Evolutionary conservation across 2,113 vertebrate genomes (phyloP), one percentile per base, ranked within the genome.

Genomic region (Pollimyrus isidori): DNA sequence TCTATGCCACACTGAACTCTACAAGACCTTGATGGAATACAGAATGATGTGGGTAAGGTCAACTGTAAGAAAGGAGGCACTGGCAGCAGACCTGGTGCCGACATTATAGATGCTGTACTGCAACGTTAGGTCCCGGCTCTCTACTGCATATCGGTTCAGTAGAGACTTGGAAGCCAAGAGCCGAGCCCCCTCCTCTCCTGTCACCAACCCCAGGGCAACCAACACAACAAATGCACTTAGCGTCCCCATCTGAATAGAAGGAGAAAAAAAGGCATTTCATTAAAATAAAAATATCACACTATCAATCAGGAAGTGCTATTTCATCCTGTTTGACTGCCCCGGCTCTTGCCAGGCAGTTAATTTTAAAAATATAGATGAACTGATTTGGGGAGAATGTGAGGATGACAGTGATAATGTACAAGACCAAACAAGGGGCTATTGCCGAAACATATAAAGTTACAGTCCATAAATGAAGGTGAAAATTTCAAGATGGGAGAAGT

Each of bases 31-130:
- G 1, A 4, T 26, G n/a, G n/a, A 39, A 39, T 39, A 76, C 69
- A 42, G 30, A 15, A 42, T 35, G 30, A 80, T 5, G 15, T 42
- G 5, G 73, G 30, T 42, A 80, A 80, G 35, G 3, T 11, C 10
- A 73, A 73, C 65, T 80, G 73, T 42, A 5, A 42, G 35, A 39
- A 42, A 80, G 17, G 73, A 42, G 35, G 73, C 30, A 42, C 17
- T 39, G 17, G 48, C 15, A n/a, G 48, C 4, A 58, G 82, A 99
- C 98, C 97, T 99, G 92, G 97, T 98, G 89, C 98, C 98, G 0
- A 99, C 98, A 0, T 99, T 99, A 96, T 98, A 99, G 94, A 99
- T 96, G 95, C 96, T 99, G 95, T 99, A 99, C 92, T 99, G 98
- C 91, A 99, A 91, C 0, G 98, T 99, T 26, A 99, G 94, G 91